Percentiles rank a stretch among this genome's conserved stretches.
Conservation (phyloP, 1,140 invertebrate species). For the Macrobrachium nipponense region DNA sequence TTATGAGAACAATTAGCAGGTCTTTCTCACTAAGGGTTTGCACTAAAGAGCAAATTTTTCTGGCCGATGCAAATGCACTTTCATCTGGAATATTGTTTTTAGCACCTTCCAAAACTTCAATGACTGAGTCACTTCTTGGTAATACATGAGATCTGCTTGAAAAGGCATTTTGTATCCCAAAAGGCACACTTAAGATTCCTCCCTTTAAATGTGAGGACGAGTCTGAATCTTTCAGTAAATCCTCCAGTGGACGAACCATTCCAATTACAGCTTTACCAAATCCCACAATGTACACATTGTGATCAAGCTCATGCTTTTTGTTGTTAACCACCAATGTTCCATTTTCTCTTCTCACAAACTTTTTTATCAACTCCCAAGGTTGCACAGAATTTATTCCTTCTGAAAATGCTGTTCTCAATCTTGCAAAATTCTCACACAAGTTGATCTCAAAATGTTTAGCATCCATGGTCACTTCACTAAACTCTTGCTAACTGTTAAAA, state of each 20-base stretch:
- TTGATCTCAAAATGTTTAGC: neutral
- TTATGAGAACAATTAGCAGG: conserved; percentile 79
- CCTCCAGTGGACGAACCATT: conserved; percentile 83
- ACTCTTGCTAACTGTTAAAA: too few relatives aligned
- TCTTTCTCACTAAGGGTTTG: conserved; percentile 75
- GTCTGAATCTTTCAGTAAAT: conserved; percentile 71
- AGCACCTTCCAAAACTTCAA: conserved; percentile 76
- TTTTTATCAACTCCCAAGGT: conserved; percentile 48
- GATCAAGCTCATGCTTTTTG: conserved; percentile 30
- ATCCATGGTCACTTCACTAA: neutral
- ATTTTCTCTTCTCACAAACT: conserved; percentile 42
- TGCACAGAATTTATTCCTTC: conserved; percentile 57
- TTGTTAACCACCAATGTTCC: conserved; percentile 49
- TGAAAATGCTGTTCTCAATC: conserved; percentile 46
- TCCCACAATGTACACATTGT: conserved; percentile 77
- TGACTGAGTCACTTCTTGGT: conserved; percentile 65
- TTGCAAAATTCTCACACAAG: conserved; percentile 14
- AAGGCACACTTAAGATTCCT: conserved; percentile 85
- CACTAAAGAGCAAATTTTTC: conserved; percentile 78
- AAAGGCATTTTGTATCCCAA: conserved; percentile 72
- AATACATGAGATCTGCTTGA: conserved; percentile 56
- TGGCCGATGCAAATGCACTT: conserved; percentile 76
- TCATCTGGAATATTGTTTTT: conserved; percentile 83
- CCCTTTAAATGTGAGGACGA: conserved; percentile 71
- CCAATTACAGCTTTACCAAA: conserved; percentile 93